phyloP scores from a whole-genome alignment of 2,888 invertebrate genomes.

The Tribolium freemani region DNA sequence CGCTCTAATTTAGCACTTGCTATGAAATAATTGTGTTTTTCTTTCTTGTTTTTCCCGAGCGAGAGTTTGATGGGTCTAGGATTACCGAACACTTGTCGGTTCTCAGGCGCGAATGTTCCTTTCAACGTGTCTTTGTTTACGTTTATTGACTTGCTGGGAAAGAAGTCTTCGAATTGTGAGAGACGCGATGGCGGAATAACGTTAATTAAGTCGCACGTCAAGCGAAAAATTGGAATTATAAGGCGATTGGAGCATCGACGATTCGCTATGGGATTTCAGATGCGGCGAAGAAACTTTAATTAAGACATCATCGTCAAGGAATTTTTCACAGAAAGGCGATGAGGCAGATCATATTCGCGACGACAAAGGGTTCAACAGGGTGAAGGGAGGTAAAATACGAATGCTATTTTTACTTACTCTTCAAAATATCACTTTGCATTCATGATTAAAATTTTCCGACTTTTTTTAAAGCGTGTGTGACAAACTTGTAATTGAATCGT shows the following conservation, averaged over 20 bases:
- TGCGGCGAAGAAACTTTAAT: not conserved
- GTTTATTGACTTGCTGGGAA: slow-evolving; percentile 22
- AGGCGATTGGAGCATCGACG: not conserved
- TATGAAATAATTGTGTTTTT: slow-evolving; percentile 8
- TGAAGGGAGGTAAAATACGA: too few relatives aligned
- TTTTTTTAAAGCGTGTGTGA: not conserved
- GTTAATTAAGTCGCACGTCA: slow-evolving; percentile 15
- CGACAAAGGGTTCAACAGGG: too few relatives aligned
- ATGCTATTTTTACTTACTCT: too few relatives aligned
- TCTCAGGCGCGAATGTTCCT: not conserved
- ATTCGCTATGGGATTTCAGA: slow-evolving; percentile 5
- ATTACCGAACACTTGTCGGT: not conserved
- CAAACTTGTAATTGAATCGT: slow-evolving; percentile 10
- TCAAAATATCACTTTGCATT: too few relatives aligned
- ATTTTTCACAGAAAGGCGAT: too few relatives aligned
- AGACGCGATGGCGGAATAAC: slow-evolving; percentile 9
- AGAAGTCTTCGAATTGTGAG: not conserved
- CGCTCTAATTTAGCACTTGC: slow-evolving; percentile 3
- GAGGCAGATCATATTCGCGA: too few relatives aligned
- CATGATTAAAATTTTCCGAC: not conserved
- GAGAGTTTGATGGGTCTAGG: not conserved
- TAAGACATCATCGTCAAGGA: not conserved
- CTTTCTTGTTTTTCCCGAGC: not conserved
- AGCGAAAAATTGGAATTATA: slow-evolving; percentile 19
- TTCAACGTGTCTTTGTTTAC: slow-evolving; percentile 15